Conservation (phyloP, 1,140 invertebrate genomes). For the Galendromus occidentalis region DNA sequence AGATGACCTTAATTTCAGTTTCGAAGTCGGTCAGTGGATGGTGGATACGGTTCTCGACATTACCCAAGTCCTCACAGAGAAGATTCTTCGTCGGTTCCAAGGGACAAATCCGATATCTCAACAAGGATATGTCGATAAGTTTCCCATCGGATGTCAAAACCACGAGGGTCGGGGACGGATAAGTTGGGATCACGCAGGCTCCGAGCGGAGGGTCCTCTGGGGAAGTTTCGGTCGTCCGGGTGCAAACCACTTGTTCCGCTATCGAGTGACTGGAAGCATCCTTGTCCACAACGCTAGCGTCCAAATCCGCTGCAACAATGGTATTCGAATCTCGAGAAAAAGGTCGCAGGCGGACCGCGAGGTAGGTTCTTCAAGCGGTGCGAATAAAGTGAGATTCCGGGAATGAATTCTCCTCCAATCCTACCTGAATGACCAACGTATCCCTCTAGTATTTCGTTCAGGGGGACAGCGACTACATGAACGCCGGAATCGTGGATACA, state of each 20-base stretch:
- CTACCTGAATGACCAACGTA: neutral
- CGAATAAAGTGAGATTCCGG: too few species aligned
- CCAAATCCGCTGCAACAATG: too few species aligned
- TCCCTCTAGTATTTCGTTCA: constrained; percentile 11
- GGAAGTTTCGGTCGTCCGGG: neutral
- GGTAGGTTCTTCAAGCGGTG: too few species aligned
- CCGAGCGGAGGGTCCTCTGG: neutral
- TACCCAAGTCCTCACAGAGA: neutral
- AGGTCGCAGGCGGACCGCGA: too few species aligned
- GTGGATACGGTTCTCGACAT: neutral
- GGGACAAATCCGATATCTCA: neutral
- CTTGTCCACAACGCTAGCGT: too few species aligned
- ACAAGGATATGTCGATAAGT: neutral
- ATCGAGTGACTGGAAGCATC: neutral
- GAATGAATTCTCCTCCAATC: too few species aligned
- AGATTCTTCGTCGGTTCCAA: neutral
- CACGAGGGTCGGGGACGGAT: neutral
- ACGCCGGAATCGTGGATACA: constrained; percentile 14
- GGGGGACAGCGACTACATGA: constrained; percentile 11
- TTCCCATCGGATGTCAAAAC: neutral
- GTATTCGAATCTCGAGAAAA: too few species aligned
- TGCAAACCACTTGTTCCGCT: constrained; percentile 5
- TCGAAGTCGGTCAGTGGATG: neutral
- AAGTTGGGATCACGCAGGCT: neutral
- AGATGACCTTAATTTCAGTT: neutral